Evolutionary conservation across 2,888 invertebrate genomes (phyloP).

Genomic region (Bombylius major): DNA sequence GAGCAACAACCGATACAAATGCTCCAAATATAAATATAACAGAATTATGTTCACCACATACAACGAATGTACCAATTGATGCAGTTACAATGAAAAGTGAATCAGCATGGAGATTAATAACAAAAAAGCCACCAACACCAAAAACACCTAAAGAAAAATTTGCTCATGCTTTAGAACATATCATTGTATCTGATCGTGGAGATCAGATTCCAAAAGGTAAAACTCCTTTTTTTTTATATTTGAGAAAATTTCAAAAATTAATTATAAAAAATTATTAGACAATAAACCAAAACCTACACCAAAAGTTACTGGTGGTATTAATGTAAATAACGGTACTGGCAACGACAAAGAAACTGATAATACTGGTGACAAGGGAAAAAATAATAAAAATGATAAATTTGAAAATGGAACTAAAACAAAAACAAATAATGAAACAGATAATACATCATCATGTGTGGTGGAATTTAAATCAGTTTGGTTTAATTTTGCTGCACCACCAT

Average conservation of each 20-base stretch:
- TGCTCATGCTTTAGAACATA: constrained; percentile 28
- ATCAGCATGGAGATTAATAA: constrained; percentile 34
- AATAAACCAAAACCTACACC: constrained; percentile 6
- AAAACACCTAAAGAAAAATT: constrained; percentile 47
- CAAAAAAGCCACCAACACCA: constrained; percentile 43
- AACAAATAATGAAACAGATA: constrained; percentile 42
- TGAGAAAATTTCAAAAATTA: no score
- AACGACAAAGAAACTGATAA: neutral
- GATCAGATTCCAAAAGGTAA: constrained; percentile 12
- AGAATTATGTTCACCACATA: constrained; percentile 18
- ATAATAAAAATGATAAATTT: constrained; percentile 26
- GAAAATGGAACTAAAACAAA: constrained; percentile 16
- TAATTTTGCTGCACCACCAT: constrained; percentile 93
- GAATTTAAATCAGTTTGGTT: constrained; percentile 90
- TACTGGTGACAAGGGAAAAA: constrained; percentile 34
- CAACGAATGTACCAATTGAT: neutral
- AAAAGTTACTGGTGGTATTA: neutral
- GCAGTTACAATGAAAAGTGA: constrained; percentile 22
- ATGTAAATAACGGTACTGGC: neutral
- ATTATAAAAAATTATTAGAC: neutral
- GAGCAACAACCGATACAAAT: constrained; percentile 17
- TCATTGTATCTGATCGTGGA: constrained; percentile 21
- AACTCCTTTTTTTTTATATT: neutral
- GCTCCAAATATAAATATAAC: constrained; percentile 23
- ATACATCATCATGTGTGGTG: constrained; percentile 74